Evolutionary conservation across 2,888 invertebrate species (phyloP).

Genomic region (Fragum whitleyi): DNA sequence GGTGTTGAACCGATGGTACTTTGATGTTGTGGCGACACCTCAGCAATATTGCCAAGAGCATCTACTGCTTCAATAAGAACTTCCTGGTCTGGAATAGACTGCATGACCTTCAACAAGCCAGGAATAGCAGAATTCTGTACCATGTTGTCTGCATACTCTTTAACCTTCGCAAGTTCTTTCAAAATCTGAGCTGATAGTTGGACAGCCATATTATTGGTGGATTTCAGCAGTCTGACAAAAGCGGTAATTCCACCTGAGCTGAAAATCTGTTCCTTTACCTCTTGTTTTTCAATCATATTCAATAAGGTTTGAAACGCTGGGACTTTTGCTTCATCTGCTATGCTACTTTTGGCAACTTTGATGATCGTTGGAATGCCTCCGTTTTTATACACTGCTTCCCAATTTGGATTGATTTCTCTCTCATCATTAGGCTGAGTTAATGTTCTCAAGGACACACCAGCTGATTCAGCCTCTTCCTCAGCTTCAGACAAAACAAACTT

Average conservation of each 20-base stretch:
- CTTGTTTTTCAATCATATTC: slow-evolving; percentile 76
- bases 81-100: slow-evolving; percentile 75
- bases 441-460: slow-evolving; percentile 78
- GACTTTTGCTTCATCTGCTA: slow-evolving; percentile 79
- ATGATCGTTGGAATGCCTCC: slow-evolving; percentile 80
- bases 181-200: slow-evolving; percentile 79
- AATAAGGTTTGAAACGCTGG: slow-evolving; percentile 78
- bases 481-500: slow-evolving; percentile 78
- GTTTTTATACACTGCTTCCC: slow-evolving; percentile 77
- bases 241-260: slow-evolving; percentile 77
- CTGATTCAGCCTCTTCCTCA: slow-evolving; percentile 81
- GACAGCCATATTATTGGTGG: slow-evolving; percentile 70
- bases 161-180: slow-evolving; percentile 74
- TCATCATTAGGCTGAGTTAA: slow-evolving; percentile 73
- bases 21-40: slow-evolving; percentile 73
- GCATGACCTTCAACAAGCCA: slow-evolving; percentile 77
- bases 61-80: slow-evolving; percentile 79
- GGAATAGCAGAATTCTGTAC: slow-evolving; percentile 80
- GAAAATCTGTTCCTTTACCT: slow-evolving; percentile 79
- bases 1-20: slow-evolving; percentile 72
- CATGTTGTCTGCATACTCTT: slow-evolving; percentile 77
- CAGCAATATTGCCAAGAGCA: slow-evolving; percentile 79
- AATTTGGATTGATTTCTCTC: slow-evolving; percentile 77
- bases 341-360: slow-evolving; percentile 77
- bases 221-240: slow-evolving; percentile 78